Conservation (phyloP, 2,113 vertebrate genomes). For the Plecotus auritus region DNA sequence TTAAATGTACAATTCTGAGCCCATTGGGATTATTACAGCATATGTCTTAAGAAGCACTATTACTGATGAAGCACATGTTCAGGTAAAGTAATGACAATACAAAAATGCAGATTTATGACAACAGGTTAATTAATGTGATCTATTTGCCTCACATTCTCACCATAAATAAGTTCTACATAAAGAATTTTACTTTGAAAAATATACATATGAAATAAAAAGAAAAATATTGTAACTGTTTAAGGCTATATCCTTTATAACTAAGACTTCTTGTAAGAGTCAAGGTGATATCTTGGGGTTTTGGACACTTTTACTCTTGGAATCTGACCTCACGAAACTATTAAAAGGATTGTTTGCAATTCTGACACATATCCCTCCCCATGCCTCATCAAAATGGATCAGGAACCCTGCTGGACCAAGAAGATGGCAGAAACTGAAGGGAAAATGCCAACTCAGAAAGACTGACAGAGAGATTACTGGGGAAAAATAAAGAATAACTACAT, state of each 20-base stretch:
- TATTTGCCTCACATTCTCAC: background rate
- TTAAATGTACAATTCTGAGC: background rate
- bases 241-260: background rate
- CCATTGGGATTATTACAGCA: background rate
- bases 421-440: background rate
- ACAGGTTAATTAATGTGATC: background rate
- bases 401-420: background rate
- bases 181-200: conserved; percentile 16
- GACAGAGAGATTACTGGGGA: background rate
- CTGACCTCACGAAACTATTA: background rate
- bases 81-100: background rate
- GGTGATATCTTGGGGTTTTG: background rate
- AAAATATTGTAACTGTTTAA: background rate
- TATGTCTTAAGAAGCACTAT: background rate
- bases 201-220: background rate
- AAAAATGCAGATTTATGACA: background rate
- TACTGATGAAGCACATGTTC: background rate
- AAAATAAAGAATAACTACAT: background rate
- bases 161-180: background rate
- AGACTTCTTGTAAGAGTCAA: background rate
- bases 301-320: background rate
- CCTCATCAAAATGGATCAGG: background rate
- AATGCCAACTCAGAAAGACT: background rate
- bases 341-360: background rate
- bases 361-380: background rate